Evolutionary conservation across 2,113 vertebrate genomes (phyloP), one percentile per base, ranked within the genome.

Genomic region (Panthera uncia): DNA sequence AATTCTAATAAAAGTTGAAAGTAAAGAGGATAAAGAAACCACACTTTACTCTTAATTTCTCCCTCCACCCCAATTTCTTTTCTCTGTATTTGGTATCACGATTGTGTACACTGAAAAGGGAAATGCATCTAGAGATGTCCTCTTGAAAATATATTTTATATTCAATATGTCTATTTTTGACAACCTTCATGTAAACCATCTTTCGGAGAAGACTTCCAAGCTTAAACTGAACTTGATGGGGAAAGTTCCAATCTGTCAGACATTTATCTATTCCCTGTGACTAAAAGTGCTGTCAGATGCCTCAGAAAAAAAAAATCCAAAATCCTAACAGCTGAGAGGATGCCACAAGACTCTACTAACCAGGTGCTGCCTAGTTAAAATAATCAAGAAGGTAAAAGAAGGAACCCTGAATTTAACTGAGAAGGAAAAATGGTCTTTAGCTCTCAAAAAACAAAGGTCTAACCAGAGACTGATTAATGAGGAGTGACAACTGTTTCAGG

Each of bases 1-100:
- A 41, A n/a, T 91, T 73, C 36, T 88, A 48, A 79, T 71, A 36
- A 94, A 95, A 81, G 14, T 31, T 89, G 68, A 92, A 97, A 87
- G 57, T 45, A 95, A 78, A 50, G 1, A 55, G 41, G 12, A 45
- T 79, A 68, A 93, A 81, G 16, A 69, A 92, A n/a, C 2, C 61
- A 80, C 29, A 25, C 16, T 92, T 89, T 38, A 18, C 63, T 33
- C 15, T 73, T 81, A 76, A 83, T 11, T 36, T n/a, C 38, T 80
- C 65, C 61, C 33, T 79, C 19, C 5, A 27, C 31, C 4, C 81
- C 27, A 71, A 50, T 36, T 27, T 92, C 55, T 93, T 80, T 91
- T 61, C 78, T 89, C 93, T 82, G 12, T 61, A 81, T 94, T 61
- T 96, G 69, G 31, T 65, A 48, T 81, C 65, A 21, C 31, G 36